Base-by-base conservation (phyloP, 1,140 invertebrate genomes). In the Nasonia vitripennis region DNA sequence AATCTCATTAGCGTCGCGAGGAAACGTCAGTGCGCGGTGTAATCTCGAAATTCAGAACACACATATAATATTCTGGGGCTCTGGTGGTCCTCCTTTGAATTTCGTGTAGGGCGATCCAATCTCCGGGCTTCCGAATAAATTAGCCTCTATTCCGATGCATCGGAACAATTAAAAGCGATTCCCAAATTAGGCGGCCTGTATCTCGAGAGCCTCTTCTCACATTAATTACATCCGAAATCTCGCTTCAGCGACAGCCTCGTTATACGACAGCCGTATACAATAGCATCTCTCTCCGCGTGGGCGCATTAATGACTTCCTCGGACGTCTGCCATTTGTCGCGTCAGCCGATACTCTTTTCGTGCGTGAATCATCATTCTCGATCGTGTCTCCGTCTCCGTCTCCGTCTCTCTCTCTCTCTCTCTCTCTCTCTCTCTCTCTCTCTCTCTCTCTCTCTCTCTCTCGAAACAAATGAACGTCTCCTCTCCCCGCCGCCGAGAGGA, bases 151-250 rank as follows among this genome's bases (percentile, higher is more conserved):
- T 45, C 41, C 41, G 41, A n/a, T 27, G 27, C 1, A 27, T 62
- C 55, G 55, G 7, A 62, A 62, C 55, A 62, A 62, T 62, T 62
- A 62, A 62, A 62, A 62, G 20, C 55, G 55, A 62, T 62, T 62
- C 17, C 17, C 5, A 62, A 62, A 62, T 62, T 62, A 62, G 55
- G 55, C 55, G 17, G 20, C 20, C 20, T 20, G 14, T 3, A 71
- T 71, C 70, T 31, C 70, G 2, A 20, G 20, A 20, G 37, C 20
- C 9, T 27, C 4, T 84, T 88, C 84, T 74, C 84, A 86, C 87
- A 89, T 89, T 89, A 88, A 89, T 89, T 89, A 89, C n/a, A 62
- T 87, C 80, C 71, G 70, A 83, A 55, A 79, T 48, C 37, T 77
- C 27, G 27, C 12, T 5, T 77, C 5, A 27, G 37, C 74, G 74